Percentiles rank a stretch among this genome's conserved stretches.
phyloP scores from a whole-genome alignment of 1,140 invertebrate genomes.

The Anadara kagoshimensis region DNA sequence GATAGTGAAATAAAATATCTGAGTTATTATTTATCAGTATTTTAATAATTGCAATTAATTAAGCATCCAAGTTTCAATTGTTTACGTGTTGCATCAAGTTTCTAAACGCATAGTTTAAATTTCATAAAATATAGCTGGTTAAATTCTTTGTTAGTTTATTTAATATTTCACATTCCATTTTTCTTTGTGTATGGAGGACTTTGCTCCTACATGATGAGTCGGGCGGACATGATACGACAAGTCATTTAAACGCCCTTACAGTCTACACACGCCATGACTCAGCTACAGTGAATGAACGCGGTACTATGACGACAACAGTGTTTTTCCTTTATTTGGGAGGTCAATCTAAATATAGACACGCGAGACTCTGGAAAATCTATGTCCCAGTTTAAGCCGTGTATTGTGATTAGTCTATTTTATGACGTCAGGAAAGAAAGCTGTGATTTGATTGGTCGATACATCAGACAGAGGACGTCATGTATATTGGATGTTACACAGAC shows the following conservation, averaged over 20 bases:
- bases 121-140: too few species aligned
- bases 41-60: too few species aligned
- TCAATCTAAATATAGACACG: constrained; percentile 17
- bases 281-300: constrained; percentile 25
- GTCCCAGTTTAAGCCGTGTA: neutral
- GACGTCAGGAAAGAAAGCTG: constrained; percentile 5
- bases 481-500: neutral
- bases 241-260: constrained; percentile 11
- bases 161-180: too few species aligned
- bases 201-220: too few species aligned
- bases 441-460: constrained; percentile 4
- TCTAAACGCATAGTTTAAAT: too few species aligned
- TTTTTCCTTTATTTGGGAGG: constrained; percentile 29
- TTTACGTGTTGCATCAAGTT: too few species aligned
- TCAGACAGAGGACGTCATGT: constrained; percentile 15
- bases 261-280: constrained; percentile 8
- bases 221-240: constrained; percentile 13
- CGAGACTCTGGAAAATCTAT: constrained; percentile 17
- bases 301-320: constrained; percentile 22
- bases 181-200: too few species aligned
- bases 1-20: too few species aligned
- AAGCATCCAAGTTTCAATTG: too few species aligned
- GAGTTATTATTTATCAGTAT: too few species aligned
- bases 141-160: too few species aligned
- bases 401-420: constrained; percentile 10